A percentile compares a stretch with the other conserved stretches of the same genome.
phyloP scores from a whole-genome alignment of 1,140 invertebrate species.

The Berghia stephanieae region DNA sequence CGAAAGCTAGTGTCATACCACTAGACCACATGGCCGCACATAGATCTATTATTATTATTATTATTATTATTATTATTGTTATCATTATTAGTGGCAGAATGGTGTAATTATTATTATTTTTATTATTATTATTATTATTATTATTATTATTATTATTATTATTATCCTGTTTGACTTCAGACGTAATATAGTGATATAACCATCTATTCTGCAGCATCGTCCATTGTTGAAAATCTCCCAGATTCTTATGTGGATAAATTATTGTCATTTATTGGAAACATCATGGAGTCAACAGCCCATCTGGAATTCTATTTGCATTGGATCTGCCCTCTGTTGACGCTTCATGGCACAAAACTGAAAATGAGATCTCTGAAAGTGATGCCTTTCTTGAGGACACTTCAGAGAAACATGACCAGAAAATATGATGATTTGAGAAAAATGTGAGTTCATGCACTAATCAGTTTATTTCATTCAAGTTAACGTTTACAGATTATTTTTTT shows the following conservation, averaged over 20 bases:
- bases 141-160: not conserved
- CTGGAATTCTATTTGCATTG: slow-evolving; percentile 89
- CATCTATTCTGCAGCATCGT: slow-evolving; percentile 81
- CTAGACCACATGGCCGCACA: too few species aligned
- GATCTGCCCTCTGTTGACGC: slow-evolving; percentile 76
- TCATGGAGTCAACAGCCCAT: slow-evolving; percentile 81
- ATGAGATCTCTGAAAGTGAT: slow-evolving; percentile 66
- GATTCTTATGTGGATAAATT: slow-evolving; percentile 81
- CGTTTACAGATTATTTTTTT: not conserved
- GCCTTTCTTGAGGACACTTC: slow-evolving; percentile 76
- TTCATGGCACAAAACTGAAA: slow-evolving; percentile 73
- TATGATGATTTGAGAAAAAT: slow-evolving; percentile 85
- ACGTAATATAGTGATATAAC: slow-evolving; percentile 39
- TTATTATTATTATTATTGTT: not conserved
- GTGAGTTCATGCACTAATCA: slow-evolving; percentile 70
- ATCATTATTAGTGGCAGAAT: not conserved
- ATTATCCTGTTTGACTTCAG: too few species aligned
- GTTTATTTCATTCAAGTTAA: not conserved
- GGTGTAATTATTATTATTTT: not conserved
- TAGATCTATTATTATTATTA: not conserved
- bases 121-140: not conserved
- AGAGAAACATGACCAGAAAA: slow-evolving; percentile 83
- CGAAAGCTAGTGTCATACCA: too few species aligned
- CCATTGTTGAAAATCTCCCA: slow-evolving; percentile 77
- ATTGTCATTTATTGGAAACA: slow-evolving; percentile 75